Base-by-base conservation (phyloP, 92 coral and sea anemone genomes). In the Heteractis magnifica region DNA sequence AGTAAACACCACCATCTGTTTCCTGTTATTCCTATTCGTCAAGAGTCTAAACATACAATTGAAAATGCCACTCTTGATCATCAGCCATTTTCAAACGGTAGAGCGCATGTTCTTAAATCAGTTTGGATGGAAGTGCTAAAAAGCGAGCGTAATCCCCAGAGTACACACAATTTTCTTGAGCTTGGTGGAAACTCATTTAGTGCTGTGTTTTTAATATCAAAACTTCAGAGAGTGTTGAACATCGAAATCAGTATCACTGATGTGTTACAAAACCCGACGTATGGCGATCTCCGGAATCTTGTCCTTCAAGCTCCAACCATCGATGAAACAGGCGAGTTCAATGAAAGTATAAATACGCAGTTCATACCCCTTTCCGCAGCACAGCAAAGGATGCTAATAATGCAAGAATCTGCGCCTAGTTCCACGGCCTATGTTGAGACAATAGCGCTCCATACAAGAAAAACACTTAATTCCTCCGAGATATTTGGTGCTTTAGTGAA, bases 331-430 rank as follows among this genome's bases (percentile, higher is more conserved):
- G 13, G 23, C 10, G 73, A 68, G 10, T 20, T 15, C 73, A 23
- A 2, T 34, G 44, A 68, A 10, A 68, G 41, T 10, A 6, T 21
- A 10, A 21, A 68, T 12, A 23, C 7, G 73, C 73, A 10, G 7
- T 23, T 12, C 73, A 68, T 8, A 68, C 73, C 73, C 6, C 44
- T 68, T 21, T 68, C 73, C 21, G 73, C 73, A 7, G 73, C 73
- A 19, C 73, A 68, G 14, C 73, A 68, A 68, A 20, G 73, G 34
- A 68, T 68, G 73, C 21, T 68, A 23, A 68, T 68, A 68, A 68
- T 68, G 49, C 73, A 68, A 23, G 73, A 68, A 68, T 68, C 49
- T 68, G 73, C 73, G 73, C 73, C 73, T 68, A 44, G 21, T 68
- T 68, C 73, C 4, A 68, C 73, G 23, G 73, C 73, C 21, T 68